Conservation (phyloP, 2,888 invertebrate genomes). For the Drosophila quinaria region DNA sequence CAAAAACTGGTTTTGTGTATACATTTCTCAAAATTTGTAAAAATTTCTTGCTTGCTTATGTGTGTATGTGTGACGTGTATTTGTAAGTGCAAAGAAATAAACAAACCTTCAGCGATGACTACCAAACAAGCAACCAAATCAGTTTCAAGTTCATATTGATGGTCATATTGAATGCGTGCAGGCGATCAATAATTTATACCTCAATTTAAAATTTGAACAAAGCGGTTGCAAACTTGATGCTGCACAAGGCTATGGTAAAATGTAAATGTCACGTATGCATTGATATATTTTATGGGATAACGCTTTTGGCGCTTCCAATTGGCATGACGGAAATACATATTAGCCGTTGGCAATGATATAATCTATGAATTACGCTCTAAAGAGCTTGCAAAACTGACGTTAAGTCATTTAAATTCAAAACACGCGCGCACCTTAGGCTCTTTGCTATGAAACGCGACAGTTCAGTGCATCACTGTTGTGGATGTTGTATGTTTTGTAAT, state of each 20-base stretch:
- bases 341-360: constrained; percentile 69
- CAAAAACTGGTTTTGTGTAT: constrained; percentile 67
- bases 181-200: constrained; percentile 52
- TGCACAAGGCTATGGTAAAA: constrained; percentile 50
- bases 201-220: constrained; percentile 4
- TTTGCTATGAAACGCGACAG: constrained; percentile 19
- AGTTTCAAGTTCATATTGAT: constrained; percentile 77
- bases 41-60: neutral
- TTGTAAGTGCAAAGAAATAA: constrained; percentile 61
- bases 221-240: constrained; percentile 6
- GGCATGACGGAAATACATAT: constrained; percentile 80
- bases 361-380: constrained; percentile 50
- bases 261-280: constrained; percentile 57
- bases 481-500: too few species aligned
- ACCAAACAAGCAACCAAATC: constrained; percentile 62
- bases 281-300: constrained; percentile 42
- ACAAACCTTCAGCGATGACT: constrained; percentile 70
- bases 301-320: constrained; percentile 32
- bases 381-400: constrained; percentile 59
- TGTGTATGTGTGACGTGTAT: constrained; percentile 1
- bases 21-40: constrained; percentile 23
- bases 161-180: constrained; percentile 56
- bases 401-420: constrained; percentile 64
- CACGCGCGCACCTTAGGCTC: constrained; percentile 45
- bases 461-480: constrained; percentile 31